Conservation (phyloP, 2,888 invertebrate species). For the Agrochola lychnidis region DNA sequence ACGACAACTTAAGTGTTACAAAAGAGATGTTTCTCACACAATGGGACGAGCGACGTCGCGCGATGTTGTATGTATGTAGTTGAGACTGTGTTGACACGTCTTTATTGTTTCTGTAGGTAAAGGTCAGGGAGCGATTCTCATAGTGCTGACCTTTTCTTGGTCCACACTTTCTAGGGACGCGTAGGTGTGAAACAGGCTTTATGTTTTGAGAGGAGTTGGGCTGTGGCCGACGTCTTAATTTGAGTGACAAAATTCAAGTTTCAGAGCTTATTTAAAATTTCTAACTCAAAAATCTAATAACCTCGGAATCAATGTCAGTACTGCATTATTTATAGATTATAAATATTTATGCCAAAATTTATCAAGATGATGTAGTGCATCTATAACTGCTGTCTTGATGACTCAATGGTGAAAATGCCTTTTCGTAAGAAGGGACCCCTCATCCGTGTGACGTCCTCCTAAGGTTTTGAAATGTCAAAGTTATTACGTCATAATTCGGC, state of each 20-base stretch:
- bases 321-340: neutral
- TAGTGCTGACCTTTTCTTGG: slow-evolving; percentile 29
- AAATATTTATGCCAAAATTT: no score
- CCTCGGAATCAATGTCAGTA: neutral
- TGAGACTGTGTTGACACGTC: slow-evolving; percentile 44
- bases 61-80: slow-evolving; percentile 15
- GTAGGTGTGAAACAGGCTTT: slow-evolving; percentile 30
- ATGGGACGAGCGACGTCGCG: slow-evolving; percentile 27
- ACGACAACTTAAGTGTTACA: slow-evolving; percentile 46
- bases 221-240: neutral
- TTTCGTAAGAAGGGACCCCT: neutral
- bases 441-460: neutral
- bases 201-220: neutral
- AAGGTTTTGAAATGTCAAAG: slow-evolving; percentile 13
- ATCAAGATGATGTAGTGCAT: neutral
- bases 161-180: slow-evolving; percentile 31
- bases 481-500: slow-evolving; percentile 40
- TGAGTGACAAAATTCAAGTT: neutral
- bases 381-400: neutral
- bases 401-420: neutral
- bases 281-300: neutral
- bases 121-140: slow-evolving; percentile 43
- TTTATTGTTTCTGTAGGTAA: slow-evolving; percentile 58
- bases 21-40: slow-evolving; percentile 40
- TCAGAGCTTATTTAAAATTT: neutral